Conservation (phyloP, 2,113 vertebrate genomes). For the Notothenia rossii region DNA sequence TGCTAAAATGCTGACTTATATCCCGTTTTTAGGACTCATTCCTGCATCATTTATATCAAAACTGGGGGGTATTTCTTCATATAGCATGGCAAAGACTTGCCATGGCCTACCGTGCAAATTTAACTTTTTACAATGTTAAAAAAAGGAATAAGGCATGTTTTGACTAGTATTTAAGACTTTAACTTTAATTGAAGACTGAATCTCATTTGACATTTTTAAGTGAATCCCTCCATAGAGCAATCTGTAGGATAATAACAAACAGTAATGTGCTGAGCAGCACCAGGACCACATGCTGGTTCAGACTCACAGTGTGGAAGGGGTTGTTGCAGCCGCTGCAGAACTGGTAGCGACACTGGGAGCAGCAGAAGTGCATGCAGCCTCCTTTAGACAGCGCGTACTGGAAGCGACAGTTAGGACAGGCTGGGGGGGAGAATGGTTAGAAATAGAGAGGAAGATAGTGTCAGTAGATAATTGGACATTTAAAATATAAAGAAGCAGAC, state of each 20-base stretch:
- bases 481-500: not conserved
- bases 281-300: not conserved
- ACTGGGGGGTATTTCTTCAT: too few species aligned
- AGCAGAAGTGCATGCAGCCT: slow-evolving; percentile 94
- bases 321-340: slow-evolving; percentile 95
- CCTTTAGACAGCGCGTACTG: slow-evolving; percentile 91
- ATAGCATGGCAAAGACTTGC: too few species aligned
- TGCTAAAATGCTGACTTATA: too few species aligned
- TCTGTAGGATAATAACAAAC: too few species aligned
- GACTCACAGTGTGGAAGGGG: slow-evolving; percentile 87
- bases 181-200: not conserved
- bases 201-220: not conserved
- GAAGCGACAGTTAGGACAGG: slow-evolving; percentile 92
- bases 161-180: not conserved
- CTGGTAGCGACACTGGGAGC: slow-evolving; percentile 92
- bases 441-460: not conserved
- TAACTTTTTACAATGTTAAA: too few species aligned
- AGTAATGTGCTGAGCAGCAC: not conserved
- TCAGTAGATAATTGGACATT: not conserved
- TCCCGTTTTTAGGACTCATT: too few species aligned
- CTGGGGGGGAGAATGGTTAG: slow-evolving; percentile 64
- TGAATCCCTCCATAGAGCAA: too few species aligned
- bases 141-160: too few species aligned
- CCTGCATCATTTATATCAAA: too few species aligned
- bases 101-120: too few species aligned